Base-by-base conservation (phyloP, 1,140 invertebrate genomes). In the Hycleus cichorii region DNA sequence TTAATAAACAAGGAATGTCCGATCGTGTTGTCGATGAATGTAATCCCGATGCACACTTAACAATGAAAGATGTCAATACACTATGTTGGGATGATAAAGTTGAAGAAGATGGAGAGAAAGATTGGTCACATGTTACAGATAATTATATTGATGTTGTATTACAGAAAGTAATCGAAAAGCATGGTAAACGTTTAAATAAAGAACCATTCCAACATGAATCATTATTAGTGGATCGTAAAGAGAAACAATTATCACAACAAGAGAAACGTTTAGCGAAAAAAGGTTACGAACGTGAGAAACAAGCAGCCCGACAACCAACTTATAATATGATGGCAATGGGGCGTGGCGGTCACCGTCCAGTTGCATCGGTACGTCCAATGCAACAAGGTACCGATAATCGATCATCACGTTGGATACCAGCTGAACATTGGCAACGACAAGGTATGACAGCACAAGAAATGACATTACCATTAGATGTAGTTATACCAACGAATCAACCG, bases 131-230 rank as follows among this genome's bases (percentile, higher is more conserved):
- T 44, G 72, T 79, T 10, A 83, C 85, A 61, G 85, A 90, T 51
- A 85, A 83, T 58, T 93, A 91, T 69, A 79, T 84, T 5, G 93
- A 97, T 72, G 78, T 86, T 39, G 82, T 96, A 26, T 83, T 96
- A 74, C 83, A 88, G 71, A 85, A 83, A 39, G 83, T 74, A 2
- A 68, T 88, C 9, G 80, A 83, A 38, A 75, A 82, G 27, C 80
- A 86, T 64, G 85, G 85, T 3, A 80, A 81, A n/a, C 73, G 85
- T 25, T 75, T 96, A 11, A 89, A 87, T 3, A 90, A 91, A 72
- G 86, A 91, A 69, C 97, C 96, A 0, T 98, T 98, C 76, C 89
- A 95, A 64, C 97, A 99, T 72, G 97, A 99, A 75, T 96, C 93
- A 18, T 76, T 98, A 39, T 78, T 99, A 4, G 88, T 98, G 2